Conservation (phyloP, 2,888 invertebrate genomes). For the Scelioninae gen. 1 region DNA sequence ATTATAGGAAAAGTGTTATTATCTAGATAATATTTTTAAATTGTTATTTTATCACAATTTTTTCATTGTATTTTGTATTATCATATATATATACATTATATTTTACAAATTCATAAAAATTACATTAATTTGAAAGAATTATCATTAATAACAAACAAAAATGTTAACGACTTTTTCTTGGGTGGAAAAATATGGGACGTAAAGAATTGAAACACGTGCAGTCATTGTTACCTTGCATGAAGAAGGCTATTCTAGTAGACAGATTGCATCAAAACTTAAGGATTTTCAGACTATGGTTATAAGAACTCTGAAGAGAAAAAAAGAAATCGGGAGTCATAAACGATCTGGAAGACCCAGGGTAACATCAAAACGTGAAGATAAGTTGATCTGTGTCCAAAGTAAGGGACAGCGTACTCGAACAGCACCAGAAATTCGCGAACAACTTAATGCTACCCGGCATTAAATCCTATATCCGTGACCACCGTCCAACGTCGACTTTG, state of each 20-base stretch:
- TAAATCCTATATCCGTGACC: too few relatives aligned
- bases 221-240: slow-evolving; percentile 44
- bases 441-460: slow-evolving; percentile 41
- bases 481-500: too few relatives aligned
- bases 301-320: slow-evolving; percentile 34
- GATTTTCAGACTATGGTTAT: slow-evolving; percentile 23
- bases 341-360: slow-evolving; percentile 45
- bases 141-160: too few relatives aligned
- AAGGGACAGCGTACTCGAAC: slow-evolving; percentile 41
- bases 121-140: too few relatives aligned
- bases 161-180: too few relatives aligned
- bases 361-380: slow-evolving; percentile 44
- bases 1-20: too few relatives aligned
- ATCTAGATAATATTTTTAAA: too few relatives aligned
- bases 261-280: slow-evolving; percentile 45
- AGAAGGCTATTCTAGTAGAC: slow-evolving; percentile 48
- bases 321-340: slow-evolving; percentile 42
- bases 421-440: slow-evolving; percentile 40
- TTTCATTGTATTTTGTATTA: too few relatives aligned
- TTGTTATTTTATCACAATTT: too few relatives aligned
- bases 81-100: too few relatives aligned
- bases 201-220: slow-evolving; percentile 49
- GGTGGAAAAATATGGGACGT: slow-evolving; percentile 33
- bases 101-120: too few relatives aligned
- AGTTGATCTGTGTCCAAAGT: slow-evolving; percentile 43